Base-by-base conservation (phyloP, 2,797 vertebrate species). In the Diplodus sargus region DNA sequence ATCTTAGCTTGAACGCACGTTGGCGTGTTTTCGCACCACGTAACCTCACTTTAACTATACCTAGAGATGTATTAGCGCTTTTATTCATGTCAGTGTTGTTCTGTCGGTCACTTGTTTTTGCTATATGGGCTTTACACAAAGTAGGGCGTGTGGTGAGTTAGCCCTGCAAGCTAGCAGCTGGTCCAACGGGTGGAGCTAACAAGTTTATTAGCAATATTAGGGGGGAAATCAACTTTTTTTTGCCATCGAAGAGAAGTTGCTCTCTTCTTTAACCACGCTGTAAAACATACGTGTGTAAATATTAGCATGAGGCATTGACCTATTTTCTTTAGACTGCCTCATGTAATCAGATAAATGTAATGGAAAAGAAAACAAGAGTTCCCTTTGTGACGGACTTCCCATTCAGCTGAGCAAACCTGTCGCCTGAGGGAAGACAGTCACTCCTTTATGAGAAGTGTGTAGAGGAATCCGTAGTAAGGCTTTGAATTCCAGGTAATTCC, bases 121-220 rank as follows among this genome's bases (percentile, higher is more conserved):
- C 18, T 25, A 39, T 2, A 39, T 39, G 9, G 7, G 13, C 30
- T 42, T 72, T 9, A 30, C 12, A 48, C n/a, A 62, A 47, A 77
- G 54, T 47, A 52, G 64, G 71, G 61, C 72, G 70, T 68, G 0
- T 25, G 34, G 43, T 20, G n/a, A 20, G 30, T 52, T 73, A 78
- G 82, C 74, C 7, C n/a, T 12, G 43, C 49, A 61, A 25, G 85
- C 86, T 85, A 28, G 56, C 9, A 20, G 74, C 66, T 72, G 62
- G 58, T 68, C 42, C 51, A 25, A 64, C 62, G 66, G 64, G 78
- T 71, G 74, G 81, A 78, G 68, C 61, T 1, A 18, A 53, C 51
- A 30, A n/a, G 48, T 51, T 58, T 3, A 14, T 39, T 39, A 39
- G 39, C 45, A 45, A 4, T 54, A 30, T 49, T 39, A 9, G 7